A percentile compares a stretch with the other conserved stretches of the same genome.
Evolutionary conservation across 2,113 vertebrate genomes (phyloP).

Genomic region (Gyps fulvus): DNA sequence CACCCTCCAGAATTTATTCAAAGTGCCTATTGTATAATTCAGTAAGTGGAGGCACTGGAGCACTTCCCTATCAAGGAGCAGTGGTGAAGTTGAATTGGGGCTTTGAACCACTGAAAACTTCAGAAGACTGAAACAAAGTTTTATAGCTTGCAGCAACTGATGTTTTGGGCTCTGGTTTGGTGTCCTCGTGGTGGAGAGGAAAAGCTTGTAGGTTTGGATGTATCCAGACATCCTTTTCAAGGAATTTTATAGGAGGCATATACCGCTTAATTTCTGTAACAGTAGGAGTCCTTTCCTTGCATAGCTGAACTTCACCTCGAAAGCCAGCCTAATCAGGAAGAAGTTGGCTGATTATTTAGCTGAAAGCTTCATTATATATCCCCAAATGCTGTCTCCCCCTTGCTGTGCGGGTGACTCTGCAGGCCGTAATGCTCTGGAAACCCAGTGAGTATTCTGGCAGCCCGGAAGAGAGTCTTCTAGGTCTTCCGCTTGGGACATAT

Average conservation of each 20-base stretch:
- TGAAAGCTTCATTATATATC: background rate
- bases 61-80: background rate
- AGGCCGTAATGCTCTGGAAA: background rate
- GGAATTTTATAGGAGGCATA: background rate
- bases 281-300: background rate
- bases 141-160: background rate
- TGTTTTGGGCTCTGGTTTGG: background rate
- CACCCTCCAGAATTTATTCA: background rate
- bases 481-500: background rate
- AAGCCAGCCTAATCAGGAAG: background rate
- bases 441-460: background rate
- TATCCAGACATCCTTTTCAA: background rate
- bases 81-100: background rate
- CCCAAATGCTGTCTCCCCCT: background rate
- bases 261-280: background rate
- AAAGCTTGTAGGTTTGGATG: background rate
- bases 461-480: background rate
- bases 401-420: background rate
- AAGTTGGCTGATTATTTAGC: background rate
- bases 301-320: background rate
- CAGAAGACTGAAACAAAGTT: background rate
- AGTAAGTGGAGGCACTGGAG: rapidly evolving
- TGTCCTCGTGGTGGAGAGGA: background rate
- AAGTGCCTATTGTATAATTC: rapidly evolving
- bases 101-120: background rate